Evolutionary conservation across 1,140 invertebrate species (phyloP).

Genomic region (Drosophila burlai): DNA sequence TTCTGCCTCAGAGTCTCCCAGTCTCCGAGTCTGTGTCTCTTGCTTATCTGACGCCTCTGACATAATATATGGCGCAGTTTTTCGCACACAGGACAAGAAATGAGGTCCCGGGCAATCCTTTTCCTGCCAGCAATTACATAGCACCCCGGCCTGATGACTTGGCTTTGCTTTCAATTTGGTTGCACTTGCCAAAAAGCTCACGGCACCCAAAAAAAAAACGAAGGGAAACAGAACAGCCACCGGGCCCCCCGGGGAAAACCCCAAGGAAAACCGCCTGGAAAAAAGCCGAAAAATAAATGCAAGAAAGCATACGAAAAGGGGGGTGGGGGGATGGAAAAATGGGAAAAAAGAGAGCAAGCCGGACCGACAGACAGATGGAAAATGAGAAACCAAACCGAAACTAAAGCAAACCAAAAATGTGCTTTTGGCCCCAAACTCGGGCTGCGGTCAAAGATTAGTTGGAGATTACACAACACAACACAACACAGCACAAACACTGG

Average conservation of each 20-base stretch:
- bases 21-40: background rate
- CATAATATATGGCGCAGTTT: conserved; percentile 77
- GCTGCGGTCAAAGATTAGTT: conserved; percentile 49
- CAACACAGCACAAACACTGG: conserved; percentile 1
- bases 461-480: conserved; percentile 17
- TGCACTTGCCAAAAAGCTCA: conserved; percentile 49
- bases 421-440: conserved; percentile 21
- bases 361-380: background rate
- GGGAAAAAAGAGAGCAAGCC: conserved; percentile 6
- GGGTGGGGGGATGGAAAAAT: background rate
- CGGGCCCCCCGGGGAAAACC: background rate
- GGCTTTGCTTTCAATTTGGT: conserved; percentile 61
- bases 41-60: conserved; percentile 79
- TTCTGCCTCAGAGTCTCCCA: conserved; percentile 11
- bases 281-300: conserved; percentile 30
- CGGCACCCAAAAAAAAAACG: background rate
- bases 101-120: conserved; percentile 10
- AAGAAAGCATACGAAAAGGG: background rate
- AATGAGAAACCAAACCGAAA: conserved; percentile 33
- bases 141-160: conserved; percentile 53
- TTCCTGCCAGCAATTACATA: conserved; percentile 63
- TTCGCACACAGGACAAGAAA: conserved; percentile 44
- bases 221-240: background rate
- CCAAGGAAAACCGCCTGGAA: conserved; percentile 19
- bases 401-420: conserved; percentile 21